Evolutionary conservation across 2,113 vertebrate genomes (phyloP), one percentile per base, ranked within the genome.

Genomic region (Arothron firmamentum): DNA sequence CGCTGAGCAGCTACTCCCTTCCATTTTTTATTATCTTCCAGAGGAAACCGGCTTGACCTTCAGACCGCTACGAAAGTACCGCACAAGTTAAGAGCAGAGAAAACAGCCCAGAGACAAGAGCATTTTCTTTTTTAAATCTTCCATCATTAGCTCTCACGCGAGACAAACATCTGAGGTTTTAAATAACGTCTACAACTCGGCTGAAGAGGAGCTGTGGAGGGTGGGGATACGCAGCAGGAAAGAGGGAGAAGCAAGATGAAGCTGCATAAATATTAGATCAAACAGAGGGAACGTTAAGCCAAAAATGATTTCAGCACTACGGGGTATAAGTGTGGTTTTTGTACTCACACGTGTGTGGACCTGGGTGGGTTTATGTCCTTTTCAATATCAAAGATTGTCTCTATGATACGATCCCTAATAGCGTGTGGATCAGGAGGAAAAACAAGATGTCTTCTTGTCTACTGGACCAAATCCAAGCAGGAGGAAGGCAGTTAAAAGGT

Each of bases 231-330:
- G 60, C 19, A 64, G 54, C 41, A 65, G 46, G 45, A 60, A 42
- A n/a, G 19, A 60, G 53, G 47, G 59, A 56, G 19, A 34, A 17
- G 34, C 45, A 18, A 15, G 8, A 17, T 69, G 65, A 77, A 72
- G 67, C 64, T 62, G 63, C 65, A 86, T 87, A 79, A 89, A 91
- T 87, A 86, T 81, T 86, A 74, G 72, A 91, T 88, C 74, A 87
- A 79, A 81, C 59, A 55, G 47, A 63, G 61, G 28, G 38, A 71
- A 67, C 56, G 72, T 66, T 73, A 56, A 38, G 63, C 46, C 63
- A 72, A 66, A 76, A 76, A 65, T 70, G 77, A 16, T 25, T 65
- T 38, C 34, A 60, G 46, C 46, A 53, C 64, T 28, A 28, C 42
- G 17, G 18, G 18, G 51, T 59, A 42, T 57, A n/a, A 48, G 18